A percentile compares a stretch with the other conserved stretches of the same genome.
These are phyloP conservation scores for Capra hircus DNA, from an alignment of 2,113 vertebrate genomes.

Conservation along the genomic window DNA sequence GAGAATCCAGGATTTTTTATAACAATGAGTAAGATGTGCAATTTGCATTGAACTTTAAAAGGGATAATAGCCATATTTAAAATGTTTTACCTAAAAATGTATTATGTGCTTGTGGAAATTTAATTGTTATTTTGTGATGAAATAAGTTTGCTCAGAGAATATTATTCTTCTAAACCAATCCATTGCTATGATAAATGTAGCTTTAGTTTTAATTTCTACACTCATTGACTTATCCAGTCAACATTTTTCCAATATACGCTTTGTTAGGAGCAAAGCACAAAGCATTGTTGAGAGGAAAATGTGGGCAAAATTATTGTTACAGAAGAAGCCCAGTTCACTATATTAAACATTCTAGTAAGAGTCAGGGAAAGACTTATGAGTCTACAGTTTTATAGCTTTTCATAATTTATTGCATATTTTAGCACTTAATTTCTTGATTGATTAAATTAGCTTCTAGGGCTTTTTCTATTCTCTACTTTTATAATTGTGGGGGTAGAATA, in stretches of 20 bases:
- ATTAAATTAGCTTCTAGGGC: neutral
- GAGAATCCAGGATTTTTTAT: neutral
- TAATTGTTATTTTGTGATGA: neutral
- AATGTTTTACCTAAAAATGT: neutral
- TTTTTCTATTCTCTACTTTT: neutral
- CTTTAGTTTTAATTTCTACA: neutral
- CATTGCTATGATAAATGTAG: neutral
- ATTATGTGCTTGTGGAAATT: neutral
- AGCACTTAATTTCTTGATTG: neutral
- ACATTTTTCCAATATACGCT: neutral
- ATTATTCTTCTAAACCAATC: neutral
- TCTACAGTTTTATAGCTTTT: neutral
- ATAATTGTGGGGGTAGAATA: neutral
- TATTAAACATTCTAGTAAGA: neutral
- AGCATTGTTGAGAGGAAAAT: neutral
- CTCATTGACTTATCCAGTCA: neutral
- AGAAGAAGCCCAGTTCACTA: neutral
- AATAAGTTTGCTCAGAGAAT: neutral
- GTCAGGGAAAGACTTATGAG: neutral
- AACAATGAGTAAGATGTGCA: neutral
- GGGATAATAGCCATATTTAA: neutral
- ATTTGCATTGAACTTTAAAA: constrained; percentile 12
- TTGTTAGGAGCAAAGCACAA: neutral
- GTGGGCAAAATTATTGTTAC: neutral
- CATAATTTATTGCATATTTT: neutral